Evolutionary conservation across 35 echinoderm and acorn worm genomes (phyloP).

Genomic region (Lytechinus pictus): DNA sequence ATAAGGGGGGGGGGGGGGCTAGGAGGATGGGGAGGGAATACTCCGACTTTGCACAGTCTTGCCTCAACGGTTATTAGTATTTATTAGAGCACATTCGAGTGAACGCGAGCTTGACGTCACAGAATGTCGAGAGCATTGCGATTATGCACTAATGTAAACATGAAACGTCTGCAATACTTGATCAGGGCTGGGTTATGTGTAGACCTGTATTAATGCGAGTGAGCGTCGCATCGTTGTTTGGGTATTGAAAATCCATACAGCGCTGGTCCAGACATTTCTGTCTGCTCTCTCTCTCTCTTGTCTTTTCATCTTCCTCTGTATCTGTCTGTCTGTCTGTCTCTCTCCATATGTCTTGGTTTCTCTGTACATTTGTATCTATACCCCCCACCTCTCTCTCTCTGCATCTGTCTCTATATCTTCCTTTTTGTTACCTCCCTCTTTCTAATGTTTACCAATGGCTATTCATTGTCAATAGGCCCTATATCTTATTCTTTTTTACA

Average conservation of each 20-base stretch:
- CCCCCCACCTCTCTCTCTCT: neutral
- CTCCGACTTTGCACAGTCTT: neutral
- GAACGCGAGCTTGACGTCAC: neutral
- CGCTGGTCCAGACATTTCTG: neutral
- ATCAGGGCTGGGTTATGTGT: neutral
- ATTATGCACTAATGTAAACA: slow-evolving; percentile 19
- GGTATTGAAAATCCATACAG: too few species aligned
- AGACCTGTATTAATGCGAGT: too few species aligned
- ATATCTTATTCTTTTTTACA: too few species aligned
- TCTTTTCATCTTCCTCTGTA: neutral
- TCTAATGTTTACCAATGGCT: too few species aligned
- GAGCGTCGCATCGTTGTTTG: too few species aligned
- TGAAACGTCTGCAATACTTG: neutral
- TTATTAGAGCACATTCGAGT: neutral
- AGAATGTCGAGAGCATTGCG: neutral
- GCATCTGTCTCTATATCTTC: neutral
- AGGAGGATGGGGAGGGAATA: neutral
- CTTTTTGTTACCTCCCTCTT: neutral
- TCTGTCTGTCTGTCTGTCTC: neutral
- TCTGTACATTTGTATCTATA: neutral
- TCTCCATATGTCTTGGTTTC: neutral
- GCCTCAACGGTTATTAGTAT: neutral
- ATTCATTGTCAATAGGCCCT: too few species aligned
- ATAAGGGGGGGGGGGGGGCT: too few species aligned
- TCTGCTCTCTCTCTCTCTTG: neutral